phyloP scores from a whole-genome alignment of 2,113 vertebrate genomes.

The Eptatretus burgeri region DNA sequence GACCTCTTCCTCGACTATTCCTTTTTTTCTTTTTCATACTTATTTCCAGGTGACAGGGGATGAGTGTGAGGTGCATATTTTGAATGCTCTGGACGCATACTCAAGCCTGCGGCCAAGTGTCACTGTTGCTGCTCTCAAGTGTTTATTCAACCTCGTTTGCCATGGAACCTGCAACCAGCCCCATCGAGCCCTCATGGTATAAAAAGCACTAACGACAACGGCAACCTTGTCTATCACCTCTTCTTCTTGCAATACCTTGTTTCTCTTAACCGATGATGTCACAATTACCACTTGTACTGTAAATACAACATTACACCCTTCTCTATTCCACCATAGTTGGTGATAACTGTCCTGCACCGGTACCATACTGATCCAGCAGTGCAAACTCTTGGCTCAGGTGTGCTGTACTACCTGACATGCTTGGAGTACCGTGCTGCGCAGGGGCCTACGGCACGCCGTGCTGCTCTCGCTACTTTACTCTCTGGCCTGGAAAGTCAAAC shows the following conservation, averaged over 20 bases:
- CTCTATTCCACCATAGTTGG: conserved; percentile 24
- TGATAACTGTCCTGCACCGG: conserved; percentile 66
- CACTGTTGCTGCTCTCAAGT: not conserved
- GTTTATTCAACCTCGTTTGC: not conserved
- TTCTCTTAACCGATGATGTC: too few relatives aligned
- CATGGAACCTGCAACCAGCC: not conserved
- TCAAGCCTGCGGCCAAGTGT: not conserved
- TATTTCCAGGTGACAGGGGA: not conserved
- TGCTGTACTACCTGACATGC: conserved; percentile 82
- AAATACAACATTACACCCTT: not conserved
- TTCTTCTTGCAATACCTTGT: too few relatives aligned
- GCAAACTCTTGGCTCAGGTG: conserved; percentile 73
- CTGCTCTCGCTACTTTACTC: conserved; percentile 79
- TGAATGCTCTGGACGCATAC: not conserved
- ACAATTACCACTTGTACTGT: too few relatives aligned
- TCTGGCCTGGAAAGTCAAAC: conserved; percentile 97
- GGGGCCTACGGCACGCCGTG: conserved; percentile 40
- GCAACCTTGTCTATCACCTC: too few relatives aligned
- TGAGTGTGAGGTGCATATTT: not conserved
- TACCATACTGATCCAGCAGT: conserved; percentile 89
- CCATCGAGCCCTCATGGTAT: not conserved
- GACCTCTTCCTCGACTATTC: too few relatives aligned
- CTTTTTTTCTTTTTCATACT: too few relatives aligned
- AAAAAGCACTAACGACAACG: too few relatives aligned
- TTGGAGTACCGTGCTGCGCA: conserved; percentile 70